Evolutionary conservation across 2,888 invertebrate genomes (phyloP), one percentile per base, ranked within the genome.

Genomic region (Agriopis aurantiaria): DNA sequence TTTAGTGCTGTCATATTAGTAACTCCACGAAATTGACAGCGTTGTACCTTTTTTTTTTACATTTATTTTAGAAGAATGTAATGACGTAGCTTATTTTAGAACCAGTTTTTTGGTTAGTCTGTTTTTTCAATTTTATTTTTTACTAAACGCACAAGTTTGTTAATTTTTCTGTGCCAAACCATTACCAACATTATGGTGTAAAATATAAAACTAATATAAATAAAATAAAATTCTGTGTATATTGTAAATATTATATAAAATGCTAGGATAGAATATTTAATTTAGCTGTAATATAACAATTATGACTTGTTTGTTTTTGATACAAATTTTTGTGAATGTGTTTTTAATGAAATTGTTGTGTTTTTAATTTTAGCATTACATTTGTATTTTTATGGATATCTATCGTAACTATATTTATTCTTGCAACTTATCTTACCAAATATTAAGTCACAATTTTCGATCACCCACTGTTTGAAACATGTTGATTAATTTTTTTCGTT

Each of bases 81-180:
- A 46, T 46, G 12, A 11, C n/a, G n/a, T n/a, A n/a, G n/a, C n/a
- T 46, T 46, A 46, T 46, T 46, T 46, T 11, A 11, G 17, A 23
- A 23, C 1, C 17, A 23, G 17, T 23, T 23, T n/a, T 23, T 23
- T 23, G 17, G 17, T 23, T 23, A 46, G 12, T 46, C 33, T 33
- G 33, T 33, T 33, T 43, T 10, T 8, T 43, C 17, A 52, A 23
- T 53, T 46, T 46, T 46, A 33, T 6, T 33, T 46, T 46, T 33
- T 33, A 5, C 3, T 33, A 33, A 23, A 12, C 12, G n/a, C 33
- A 58, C 45, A 46, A 11, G 10, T 58, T 12, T 12, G 12, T 46
- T 61, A 23, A 64, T 33, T 58, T 9, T 64, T 33, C 8, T 46
- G 69, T 70, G 73, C 73, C 73, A 73, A 70, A 69, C 61, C 49